Evolutionary conservation across 1,140 invertebrate genomes (phyloP).

Genomic region (Solen grandis): DNA sequence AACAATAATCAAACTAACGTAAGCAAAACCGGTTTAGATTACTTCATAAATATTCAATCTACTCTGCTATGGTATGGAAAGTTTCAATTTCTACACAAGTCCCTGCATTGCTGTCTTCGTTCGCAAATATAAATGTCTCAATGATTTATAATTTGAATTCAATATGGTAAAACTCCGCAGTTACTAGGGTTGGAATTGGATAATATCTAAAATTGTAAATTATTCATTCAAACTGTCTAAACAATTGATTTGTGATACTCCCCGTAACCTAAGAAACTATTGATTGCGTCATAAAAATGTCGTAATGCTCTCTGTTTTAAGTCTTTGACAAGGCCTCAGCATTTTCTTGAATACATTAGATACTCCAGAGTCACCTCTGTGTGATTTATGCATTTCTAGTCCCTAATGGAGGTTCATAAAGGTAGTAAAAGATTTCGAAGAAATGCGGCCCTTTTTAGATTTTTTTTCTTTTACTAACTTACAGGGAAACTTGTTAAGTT

Average conservation of each 20-base stretch:
- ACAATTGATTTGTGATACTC: slow-evolving; percentile 50
- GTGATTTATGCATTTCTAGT: neutral
- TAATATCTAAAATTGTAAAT: slow-evolving; percentile 43
- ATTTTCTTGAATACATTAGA: slow-evolving; percentile 47
- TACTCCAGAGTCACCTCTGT: too few relatives aligned
- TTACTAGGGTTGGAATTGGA: neutral
- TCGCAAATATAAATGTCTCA: neutral
- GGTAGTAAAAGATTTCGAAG: too few relatives aligned
- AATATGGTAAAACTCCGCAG: neutral
- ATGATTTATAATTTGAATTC: neutral
- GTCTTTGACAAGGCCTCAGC: slow-evolving; percentile 20
- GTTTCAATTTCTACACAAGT: neutral
- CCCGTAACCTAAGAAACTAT: slow-evolving; percentile 47
- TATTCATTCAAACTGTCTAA: slow-evolving; percentile 49
- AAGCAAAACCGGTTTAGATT: too few relatives aligned
- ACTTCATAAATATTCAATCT: too few relatives aligned
- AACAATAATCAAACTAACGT: too few relatives aligned
- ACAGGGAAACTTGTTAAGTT: too few relatives aligned
- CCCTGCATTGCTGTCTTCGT: slow-evolving; percentile 22
- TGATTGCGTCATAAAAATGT: slow-evolving; percentile 51
- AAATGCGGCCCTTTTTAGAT: too few relatives aligned
- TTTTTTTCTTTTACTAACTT: too few relatives aligned
- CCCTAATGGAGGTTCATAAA: too few relatives aligned
- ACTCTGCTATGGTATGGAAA: slow-evolving; percentile 26
- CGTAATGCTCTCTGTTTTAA: slow-evolving; percentile 42